Evolutionary conservation across 2,797 vertebrate species (phyloP).

Genomic region (Myiotriccus ornatus): DNA sequence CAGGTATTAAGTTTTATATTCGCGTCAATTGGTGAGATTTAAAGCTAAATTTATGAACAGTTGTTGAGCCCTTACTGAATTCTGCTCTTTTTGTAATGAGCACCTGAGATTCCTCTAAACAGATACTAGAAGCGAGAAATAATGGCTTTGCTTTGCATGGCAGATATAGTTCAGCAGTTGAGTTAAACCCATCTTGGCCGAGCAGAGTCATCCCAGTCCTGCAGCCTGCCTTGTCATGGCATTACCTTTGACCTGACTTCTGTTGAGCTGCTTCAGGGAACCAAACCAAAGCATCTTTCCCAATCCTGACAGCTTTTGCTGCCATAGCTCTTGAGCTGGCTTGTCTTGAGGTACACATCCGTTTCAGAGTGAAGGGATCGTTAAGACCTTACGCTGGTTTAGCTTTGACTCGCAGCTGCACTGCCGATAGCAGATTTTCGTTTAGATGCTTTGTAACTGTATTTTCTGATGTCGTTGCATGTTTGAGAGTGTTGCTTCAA

Average conservation of each 20-base stretch:
- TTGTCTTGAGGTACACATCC: rapidly evolving
- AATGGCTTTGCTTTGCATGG: neutral
- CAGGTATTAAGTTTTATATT: neutral
- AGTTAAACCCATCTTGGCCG: neutral
- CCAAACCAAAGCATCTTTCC: neutral
- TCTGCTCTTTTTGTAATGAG: neutral
- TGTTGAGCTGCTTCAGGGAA: neutral
- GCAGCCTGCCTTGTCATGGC: neutral
- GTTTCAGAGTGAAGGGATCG: neutral
- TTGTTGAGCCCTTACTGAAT: neutral
- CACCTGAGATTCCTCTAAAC: neutral
- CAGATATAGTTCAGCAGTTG: neutral
- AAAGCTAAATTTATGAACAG: neutral
- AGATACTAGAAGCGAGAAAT: neutral
- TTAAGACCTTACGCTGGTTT: neutral
- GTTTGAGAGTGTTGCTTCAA: neutral
- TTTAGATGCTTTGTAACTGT: neutral
- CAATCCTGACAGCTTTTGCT: rapidly evolving
- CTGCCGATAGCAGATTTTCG: rapidly evolving
- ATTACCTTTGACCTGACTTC: neutral
- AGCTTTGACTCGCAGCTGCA: neutral
- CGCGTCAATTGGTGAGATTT: neutral
- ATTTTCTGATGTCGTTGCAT: neutral
- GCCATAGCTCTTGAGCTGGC: rapidly evolving
- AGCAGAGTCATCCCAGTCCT: neutral